Evolutionary conservation across 2,888 invertebrate species (phyloP), one percentile per base, ranked within the genome.

Genomic region (Trichopria drosophilae): DNA sequence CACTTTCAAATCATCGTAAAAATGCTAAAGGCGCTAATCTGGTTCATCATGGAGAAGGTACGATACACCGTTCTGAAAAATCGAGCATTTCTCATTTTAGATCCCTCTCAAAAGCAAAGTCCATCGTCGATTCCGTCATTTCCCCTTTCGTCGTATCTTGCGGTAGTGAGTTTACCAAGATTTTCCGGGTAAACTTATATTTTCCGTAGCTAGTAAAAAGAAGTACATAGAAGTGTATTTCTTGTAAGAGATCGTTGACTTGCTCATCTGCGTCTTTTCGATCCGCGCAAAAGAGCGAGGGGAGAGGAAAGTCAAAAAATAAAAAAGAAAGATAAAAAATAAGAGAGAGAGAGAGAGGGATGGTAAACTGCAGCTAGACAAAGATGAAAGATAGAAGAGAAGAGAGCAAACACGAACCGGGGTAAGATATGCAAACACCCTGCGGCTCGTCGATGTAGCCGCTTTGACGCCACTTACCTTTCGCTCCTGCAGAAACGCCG

Each of bases 361-460:
- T 31, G 4, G 19, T 5, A 12, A 23, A n/a, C 10, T 6, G 6
- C 16, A 10, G 2, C 13, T 15, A 13, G 32, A 19, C 24, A 19
- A 29, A 13, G 37, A 12, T 10, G 16, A 18, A 18, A 10, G 23
- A 10, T 10, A n/a, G 7, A 13, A 22, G 29, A 55, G 58, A 48
- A 57, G 55, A 46, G 56, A 56, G 60, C 55, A 64, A 67, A 62
- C 58, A 58, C 50, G 48, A 51, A 43, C 32, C 28, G 50, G 42
- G 53, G 55, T 35, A 58, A 56, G 57, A 55, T 59, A 55, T 53
- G 61, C 62, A 64, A 68, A 67, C 61, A 66, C 53, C 60, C 61
- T 37, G 50, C 28, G 52, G 59, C 58, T 43, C 32, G 50, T 57
- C 46, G 52, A 49, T 46, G 48, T 32, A 48, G 47, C 52, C 32